Conservation (phyloP, 2,113 vertebrate species). For the Progne subis region DNA sequence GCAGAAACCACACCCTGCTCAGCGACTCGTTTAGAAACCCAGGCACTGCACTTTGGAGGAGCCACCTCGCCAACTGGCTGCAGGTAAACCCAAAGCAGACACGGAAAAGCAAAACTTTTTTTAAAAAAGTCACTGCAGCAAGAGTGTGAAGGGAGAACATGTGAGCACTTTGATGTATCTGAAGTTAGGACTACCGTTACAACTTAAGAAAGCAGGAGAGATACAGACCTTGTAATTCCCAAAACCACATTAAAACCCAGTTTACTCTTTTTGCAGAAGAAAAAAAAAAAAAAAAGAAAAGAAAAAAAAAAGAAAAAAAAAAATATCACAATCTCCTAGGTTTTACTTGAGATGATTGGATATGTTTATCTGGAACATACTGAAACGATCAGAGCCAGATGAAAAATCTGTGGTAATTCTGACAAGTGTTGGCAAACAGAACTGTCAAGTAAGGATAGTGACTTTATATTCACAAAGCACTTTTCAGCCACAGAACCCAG, state of each 20-base stretch:
- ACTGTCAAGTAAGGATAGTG: constrained; percentile 39
- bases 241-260: not conserved
- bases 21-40: not conserved
- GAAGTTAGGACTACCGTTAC: not conserved
- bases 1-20: not conserved
- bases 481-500: not conserved
- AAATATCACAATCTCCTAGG: not conserved
- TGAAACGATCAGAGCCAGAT: constrained; percentile 36
- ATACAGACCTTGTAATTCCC: not conserved
- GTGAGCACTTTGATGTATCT: not conserved
- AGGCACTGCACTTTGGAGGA: not conserved
- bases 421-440: constrained; percentile 43
- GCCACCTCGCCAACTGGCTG: constrained; percentile 37
- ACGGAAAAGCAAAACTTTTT: not conserved
- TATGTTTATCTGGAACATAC: constrained; percentile 14
- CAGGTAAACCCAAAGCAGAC: not conserved
- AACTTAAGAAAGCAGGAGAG: constrained; percentile 2
- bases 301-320: not conserved
- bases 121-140: not conserved
- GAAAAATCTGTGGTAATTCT: constrained; percentile 54
- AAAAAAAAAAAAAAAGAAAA: not conserved
- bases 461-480: constrained; percentile 21
- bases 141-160: not conserved
- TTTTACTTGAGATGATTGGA: not conserved
- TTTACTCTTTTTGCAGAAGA: not conserved